These are phyloP conservation scores for Megalurothrips usitatus DNA, from an alignment of 2,888 invertebrate species.

Conservation along the genomic window DNA sequence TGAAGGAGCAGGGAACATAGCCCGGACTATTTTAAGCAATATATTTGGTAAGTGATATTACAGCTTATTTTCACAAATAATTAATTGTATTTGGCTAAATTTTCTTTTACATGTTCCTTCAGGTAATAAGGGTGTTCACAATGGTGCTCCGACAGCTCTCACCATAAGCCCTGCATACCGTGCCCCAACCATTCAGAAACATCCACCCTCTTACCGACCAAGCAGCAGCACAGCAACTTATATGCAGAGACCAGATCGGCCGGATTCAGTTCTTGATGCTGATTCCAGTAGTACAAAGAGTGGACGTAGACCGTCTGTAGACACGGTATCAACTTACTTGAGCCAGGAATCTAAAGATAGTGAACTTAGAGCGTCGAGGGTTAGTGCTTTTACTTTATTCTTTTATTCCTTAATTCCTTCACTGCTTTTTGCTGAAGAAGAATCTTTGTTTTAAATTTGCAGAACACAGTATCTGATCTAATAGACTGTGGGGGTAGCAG, in stretches of 20 bases:
- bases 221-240: not conserved
- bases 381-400: slow-evolving; percentile 32
- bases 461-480: slow-evolving; percentile 59
- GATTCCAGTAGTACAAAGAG: slow-evolving; percentile 72
- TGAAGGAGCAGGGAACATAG: slow-evolving; percentile 59
- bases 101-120: not conserved
- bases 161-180: slow-evolving; percentile 41
- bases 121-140: not conserved
- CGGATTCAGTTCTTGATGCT: slow-evolving; percentile 46
- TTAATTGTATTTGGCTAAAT: not conserved
- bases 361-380: slow-evolving; percentile 47
- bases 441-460: not conserved
- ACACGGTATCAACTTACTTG: slow-evolving; percentile 83
- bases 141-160: not conserved
- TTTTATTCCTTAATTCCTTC: slow-evolving; percentile 29
- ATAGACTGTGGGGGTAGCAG: slow-evolving; percentile 63
- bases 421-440: not conserved
- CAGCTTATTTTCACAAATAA: not conserved
- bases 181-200: slow-evolving; percentile 35
- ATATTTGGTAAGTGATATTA: slow-evolving; percentile 60
- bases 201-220: slow-evolving; percentile 39
- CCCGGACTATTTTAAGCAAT: slow-evolving; percentile 73
- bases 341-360: slow-evolving; percentile 64
- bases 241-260: not conserved
- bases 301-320: slow-evolving; percentile 74